phyloP scores from a whole-genome alignment of 1,140 invertebrate genomes.

The Pissodes strobi region DNA sequence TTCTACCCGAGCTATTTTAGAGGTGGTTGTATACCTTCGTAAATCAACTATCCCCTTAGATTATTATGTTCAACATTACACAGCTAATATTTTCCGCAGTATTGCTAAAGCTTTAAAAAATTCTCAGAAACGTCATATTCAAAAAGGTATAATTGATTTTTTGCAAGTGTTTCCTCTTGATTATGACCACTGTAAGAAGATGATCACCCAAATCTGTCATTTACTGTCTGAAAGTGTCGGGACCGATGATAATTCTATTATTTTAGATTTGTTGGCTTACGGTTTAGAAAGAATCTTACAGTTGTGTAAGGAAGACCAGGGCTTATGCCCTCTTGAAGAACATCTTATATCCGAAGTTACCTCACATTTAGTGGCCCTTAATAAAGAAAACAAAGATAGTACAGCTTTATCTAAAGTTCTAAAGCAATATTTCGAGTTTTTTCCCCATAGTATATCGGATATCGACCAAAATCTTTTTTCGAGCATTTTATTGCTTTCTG shows the following conservation, averaged over 20 bases:
- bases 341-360: conserved; percentile 25
- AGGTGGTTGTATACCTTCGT: conserved; percentile 1
- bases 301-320: conserved; percentile 15
- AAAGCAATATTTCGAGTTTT: conserved; percentile 61
- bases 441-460: conserved; percentile 60
- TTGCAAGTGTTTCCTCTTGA: conserved; percentile 31
- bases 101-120: conserved; percentile 58
- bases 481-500: conserved; percentile 50
- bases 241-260: conserved; percentile 2
- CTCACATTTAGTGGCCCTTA: conserved; percentile 5
- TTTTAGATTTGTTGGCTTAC: conserved; percentile 26
- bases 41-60: conserved; percentile 25
- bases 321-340: conserved; percentile 28
- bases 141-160: conserved; percentile 24
- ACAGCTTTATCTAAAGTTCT: conserved; percentile 23
- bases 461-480: conserved; percentile 60
- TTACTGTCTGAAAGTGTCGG: conserved; percentile 33
- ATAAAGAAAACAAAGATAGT: conserved; percentile 20
- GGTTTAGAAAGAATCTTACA: conserved; percentile 29
- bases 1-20: conserved; percentile 9
- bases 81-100: conserved; percentile 36
- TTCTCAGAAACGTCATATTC: conserved; percentile 43
- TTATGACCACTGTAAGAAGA: conserved; percentile 14
- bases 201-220: too few species aligned
- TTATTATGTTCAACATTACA: not conserved